Evolutionary conservation across 64 coral and sea anemone genomes (phyloP).

Genomic region (Exaiptasia diaphana): DNA sequence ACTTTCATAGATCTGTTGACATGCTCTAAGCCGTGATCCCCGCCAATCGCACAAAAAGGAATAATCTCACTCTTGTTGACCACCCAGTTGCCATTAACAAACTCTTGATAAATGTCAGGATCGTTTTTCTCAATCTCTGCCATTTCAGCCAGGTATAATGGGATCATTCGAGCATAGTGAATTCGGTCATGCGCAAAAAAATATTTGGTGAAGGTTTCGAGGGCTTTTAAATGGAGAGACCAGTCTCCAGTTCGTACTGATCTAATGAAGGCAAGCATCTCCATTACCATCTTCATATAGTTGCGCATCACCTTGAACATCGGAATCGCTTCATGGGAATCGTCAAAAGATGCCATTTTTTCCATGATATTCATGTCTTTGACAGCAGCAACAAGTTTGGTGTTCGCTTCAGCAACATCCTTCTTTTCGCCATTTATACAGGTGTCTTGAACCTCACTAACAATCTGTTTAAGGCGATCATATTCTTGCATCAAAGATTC

Average conservation of each 20-base stretch:
- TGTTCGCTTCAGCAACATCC: constrained; percentile 4
- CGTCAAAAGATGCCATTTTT: constrained; percentile 36
- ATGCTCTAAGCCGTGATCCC: too few relatives aligned
- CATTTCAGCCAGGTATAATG: constrained; percentile 21
- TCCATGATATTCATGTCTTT: constrained; percentile 7
- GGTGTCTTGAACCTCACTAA: too few relatives aligned
- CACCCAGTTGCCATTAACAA: constrained; percentile 19
- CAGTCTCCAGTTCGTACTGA: too few relatives aligned
- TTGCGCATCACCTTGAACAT: too few relatives aligned
- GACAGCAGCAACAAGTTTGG: constrained; percentile 12
- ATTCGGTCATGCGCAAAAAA: constrained; percentile 21
- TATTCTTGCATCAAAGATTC: too few relatives aligned
- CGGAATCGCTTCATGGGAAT: not conserved
- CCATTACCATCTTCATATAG: not conserved
- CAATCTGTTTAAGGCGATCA: too few relatives aligned
- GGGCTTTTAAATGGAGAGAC: constrained; percentile 32
- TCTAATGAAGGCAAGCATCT: too few relatives aligned
- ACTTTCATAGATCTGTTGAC: too few relatives aligned
- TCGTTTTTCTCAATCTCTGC: not conserved
- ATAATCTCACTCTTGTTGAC: constrained; percentile 20
- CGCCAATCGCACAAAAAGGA: constrained; percentile 33
- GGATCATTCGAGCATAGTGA: constrained; percentile 16
- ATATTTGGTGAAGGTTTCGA: constrained; percentile 11
- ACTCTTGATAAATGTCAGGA: constrained; percentile 11
- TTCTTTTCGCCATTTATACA: too few relatives aligned